A percentile compares a stretch with the other conserved stretches of the same genome.
Conservation (phyloP, 2,888 invertebrate genomes). For the Brachypalpus laphriformis region DNA sequence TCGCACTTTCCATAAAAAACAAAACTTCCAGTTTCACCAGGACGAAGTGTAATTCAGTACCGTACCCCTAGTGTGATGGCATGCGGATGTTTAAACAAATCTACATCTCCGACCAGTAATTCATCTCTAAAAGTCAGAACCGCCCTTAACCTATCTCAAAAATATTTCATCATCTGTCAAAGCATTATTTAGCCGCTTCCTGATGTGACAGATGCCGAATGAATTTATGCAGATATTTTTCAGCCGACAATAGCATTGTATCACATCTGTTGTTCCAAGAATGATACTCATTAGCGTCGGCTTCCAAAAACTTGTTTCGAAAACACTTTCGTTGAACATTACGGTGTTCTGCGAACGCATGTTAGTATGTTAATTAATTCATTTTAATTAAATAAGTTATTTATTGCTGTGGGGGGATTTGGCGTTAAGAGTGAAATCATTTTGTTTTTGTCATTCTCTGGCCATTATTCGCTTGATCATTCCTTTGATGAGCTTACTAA, state of each 20-base stretch:
- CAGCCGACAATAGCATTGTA: background rate
- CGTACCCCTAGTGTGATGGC: no score
- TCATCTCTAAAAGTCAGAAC: background rate
- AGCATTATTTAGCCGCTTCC: background rate
- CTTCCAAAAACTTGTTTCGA: constrained; percentile 4
- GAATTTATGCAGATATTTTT: background rate
- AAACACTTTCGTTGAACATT: constrained; percentile 25
- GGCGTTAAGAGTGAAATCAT: constrained; percentile 4
- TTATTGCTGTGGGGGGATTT: background rate
- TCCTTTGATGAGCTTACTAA: background rate
- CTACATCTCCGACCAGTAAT: background rate
- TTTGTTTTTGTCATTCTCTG: background rate
- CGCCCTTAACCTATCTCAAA: constrained; percentile 9
- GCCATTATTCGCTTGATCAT: no score
- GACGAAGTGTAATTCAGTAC: background rate
- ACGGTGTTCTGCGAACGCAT: constrained; percentile 22
- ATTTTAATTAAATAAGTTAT: constrained; percentile 13
- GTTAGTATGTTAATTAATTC: constrained; percentile 28
- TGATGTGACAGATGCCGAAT: background rate
- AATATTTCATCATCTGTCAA: background rate
- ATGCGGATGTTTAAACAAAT: background rate
- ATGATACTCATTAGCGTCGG: constrained; percentile 9
- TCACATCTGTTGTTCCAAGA: background rate
- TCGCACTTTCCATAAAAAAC: background rate
- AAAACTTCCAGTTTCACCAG: no score